phyloP scores from a whole-genome alignment of 1,140 invertebrate species.

The Magallana gigas region DNA sequence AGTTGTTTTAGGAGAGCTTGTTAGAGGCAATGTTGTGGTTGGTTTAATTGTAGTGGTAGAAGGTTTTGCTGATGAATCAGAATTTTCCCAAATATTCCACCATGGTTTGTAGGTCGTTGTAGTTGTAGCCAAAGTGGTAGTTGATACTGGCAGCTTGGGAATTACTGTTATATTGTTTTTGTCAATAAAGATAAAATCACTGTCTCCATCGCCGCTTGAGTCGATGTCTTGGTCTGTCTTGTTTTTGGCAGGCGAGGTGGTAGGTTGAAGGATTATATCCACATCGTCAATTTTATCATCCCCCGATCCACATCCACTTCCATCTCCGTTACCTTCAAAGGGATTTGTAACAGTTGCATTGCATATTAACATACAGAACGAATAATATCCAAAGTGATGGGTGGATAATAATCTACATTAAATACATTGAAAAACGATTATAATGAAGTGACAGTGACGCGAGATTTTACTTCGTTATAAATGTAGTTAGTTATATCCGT shows the following conservation, averaged over 20 bases:
- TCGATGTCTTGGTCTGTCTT: background rate
- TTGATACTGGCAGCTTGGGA: background rate
- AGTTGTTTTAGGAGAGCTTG: background rate
- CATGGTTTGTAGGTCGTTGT: background rate
- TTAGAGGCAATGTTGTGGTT: background rate
- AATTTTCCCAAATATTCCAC: background rate
- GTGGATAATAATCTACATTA: too few species aligned
- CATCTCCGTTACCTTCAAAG: background rate
- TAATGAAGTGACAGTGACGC: too few species aligned
- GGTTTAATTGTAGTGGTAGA: background rate
- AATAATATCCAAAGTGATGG: too few species aligned
- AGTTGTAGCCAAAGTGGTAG: background rate
- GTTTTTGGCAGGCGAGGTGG: background rate
- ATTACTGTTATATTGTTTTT: background rate
- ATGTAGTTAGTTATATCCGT: too few species aligned
- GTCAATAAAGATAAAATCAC: slow-evolving; percentile 15
- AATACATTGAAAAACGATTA: too few species aligned
- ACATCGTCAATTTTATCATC: background rate
- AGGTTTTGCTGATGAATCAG: background rate
- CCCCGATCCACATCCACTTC: background rate
- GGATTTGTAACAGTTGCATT: too few species aligned
- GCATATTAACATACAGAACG: too few species aligned
- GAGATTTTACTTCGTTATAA: too few species aligned
- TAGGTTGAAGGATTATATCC: background rate
- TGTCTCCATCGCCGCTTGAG: background rate